These are phyloP conservation scores for Hetaerina americana DNA, from an alignment of 1,140 invertebrate species.

Conservation along the genomic window DNA sequence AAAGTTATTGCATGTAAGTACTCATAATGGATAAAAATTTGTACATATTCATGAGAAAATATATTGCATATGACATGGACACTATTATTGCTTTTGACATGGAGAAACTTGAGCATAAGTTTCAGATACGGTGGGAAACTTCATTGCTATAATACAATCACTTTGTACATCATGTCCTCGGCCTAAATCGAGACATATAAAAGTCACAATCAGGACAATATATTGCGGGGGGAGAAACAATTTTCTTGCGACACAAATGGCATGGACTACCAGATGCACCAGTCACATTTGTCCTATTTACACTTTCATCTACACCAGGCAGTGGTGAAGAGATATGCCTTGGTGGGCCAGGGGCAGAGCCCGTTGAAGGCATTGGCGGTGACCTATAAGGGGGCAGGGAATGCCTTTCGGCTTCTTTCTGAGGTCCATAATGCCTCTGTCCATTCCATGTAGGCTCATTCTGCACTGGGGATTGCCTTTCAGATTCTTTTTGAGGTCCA, in stretches of 20 bases:
- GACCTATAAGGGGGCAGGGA: constrained; percentile 21
- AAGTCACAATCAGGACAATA: constrained; percentile 83
- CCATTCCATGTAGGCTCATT: background rate
- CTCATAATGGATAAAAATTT: too few relatives aligned
- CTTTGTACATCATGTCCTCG: constrained; percentile 23
- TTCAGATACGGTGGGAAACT: background rate
- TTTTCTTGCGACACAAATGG: constrained; percentile 73
- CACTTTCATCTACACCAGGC: constrained; percentile 7
- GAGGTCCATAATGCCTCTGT: background rate
- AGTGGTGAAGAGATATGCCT: constrained; percentile 10
- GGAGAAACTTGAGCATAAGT: background rate
- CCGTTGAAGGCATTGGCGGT: constrained; percentile 16
- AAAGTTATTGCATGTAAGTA: too few relatives aligned
- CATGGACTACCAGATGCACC: constrained; percentile 37
- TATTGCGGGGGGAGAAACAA: constrained; percentile 52
- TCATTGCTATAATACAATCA: background rate
- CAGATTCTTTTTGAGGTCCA: constrained; percentile 3
- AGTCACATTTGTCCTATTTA: constrained; percentile 6
- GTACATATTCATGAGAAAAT: too few relatives aligned
- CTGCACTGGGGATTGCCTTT: constrained; percentile 5
- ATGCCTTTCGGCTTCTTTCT: constrained; percentile 6
- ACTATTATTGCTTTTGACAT: too few relatives aligned
- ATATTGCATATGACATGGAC: too few relatives aligned
- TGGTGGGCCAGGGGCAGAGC: background rate
- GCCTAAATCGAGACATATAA: constrained; percentile 77